A percentile compares a stretch with the other conserved stretches of the same genome.
Conservation (phyloP, 2,113 vertebrate genomes). For the Microcebus jonahi region DNA sequence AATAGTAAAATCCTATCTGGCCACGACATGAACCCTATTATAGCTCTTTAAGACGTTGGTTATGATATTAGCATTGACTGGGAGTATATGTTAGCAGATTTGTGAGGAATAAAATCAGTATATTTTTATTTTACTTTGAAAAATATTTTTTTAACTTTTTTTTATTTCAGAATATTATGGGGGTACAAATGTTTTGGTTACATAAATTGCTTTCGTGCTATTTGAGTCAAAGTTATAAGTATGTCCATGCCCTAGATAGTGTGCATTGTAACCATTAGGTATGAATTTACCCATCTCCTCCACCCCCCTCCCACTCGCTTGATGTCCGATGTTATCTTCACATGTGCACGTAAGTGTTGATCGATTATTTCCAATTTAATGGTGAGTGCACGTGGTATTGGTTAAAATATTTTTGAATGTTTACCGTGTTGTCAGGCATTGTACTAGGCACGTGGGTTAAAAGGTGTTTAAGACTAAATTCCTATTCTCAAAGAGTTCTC, state of each 20-base stretch:
- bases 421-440: neutral
- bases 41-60: neutral
- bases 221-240: no score
- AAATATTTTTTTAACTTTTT: neutral
- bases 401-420: constrained; percentile 6
- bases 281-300: no score
- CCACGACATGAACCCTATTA: neutral
- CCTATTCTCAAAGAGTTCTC: neutral
- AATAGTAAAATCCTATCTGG: neutral
- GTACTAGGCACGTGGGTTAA: neutral
- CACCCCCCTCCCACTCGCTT: no score
- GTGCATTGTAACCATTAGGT: no score
- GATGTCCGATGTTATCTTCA: no score
- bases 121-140: constrained; percentile 21
- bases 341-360: no score
- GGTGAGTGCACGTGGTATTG: no score
- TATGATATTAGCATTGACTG: neutral
- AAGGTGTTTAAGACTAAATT: neutral
- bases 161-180: no score
- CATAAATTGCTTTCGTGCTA: no score
- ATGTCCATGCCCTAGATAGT: no score
- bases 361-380: no score
- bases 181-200: no score
- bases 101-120: neutral
- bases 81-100: neutral